Percentiles rank a stretch among this genome's conserved stretches.
phyloP scores from a whole-genome alignment of 2,797 vertebrate species.

The Cichlasoma orientale region DNA sequence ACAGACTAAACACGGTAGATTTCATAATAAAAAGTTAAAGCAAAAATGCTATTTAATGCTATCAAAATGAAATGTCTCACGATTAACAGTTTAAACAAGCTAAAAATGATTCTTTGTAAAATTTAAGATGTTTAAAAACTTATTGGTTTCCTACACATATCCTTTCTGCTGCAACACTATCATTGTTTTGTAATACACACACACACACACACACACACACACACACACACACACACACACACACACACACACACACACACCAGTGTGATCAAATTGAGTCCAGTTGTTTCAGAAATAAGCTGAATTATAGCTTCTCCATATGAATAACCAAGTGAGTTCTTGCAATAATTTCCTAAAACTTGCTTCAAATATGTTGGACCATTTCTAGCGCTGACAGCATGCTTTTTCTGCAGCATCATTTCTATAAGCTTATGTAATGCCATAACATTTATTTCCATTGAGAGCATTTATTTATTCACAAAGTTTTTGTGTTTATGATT shows the following conservation, averaged over 20 bases:
- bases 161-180: neutral
- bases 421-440: too few species aligned
- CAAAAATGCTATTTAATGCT: neutral
- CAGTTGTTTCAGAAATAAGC: neutral
- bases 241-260: slow-evolving; percentile 19
- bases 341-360: too few species aligned
- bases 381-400: too few species aligned
- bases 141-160: neutral
- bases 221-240: slow-evolving; percentile 7
- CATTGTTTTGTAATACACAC: neutral
- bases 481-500: too few species aligned
- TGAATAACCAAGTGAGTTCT: neutral
- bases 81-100: neutral
- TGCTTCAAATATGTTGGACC: too few species aligned
- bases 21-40: neutral
- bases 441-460: too few species aligned
- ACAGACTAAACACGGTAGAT: neutral
- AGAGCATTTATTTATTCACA: too few species aligned
- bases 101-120: neutral
- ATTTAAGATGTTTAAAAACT: neutral
- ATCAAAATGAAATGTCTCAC: neutral
- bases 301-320: neutral
- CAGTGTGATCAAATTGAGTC: slow-evolving; percentile 11
- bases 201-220: slow-evolving; percentile 18
- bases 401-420: too few species aligned